A percentile compares a stretch with the other conserved stretches of the same genome.
phyloP scores from a whole-genome alignment of 2,888 invertebrate genomes.

The Salticus scenicus region DNA sequence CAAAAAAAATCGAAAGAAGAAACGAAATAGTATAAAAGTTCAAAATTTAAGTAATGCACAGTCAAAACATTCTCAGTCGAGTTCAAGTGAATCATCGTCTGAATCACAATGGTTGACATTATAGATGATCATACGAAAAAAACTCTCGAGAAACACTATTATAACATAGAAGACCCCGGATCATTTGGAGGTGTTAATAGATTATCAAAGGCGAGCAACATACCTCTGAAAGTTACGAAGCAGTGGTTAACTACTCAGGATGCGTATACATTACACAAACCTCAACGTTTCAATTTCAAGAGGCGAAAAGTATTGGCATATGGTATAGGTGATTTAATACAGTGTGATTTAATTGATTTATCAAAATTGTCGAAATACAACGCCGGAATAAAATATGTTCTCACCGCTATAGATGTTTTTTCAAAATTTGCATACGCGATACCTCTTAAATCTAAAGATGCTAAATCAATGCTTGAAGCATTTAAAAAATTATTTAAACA shows the following conservation, averaged over 20 bases:
- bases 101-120: too few relatives aligned
- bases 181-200: not conserved
- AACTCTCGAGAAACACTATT: too few relatives aligned
- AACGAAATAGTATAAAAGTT: too few relatives aligned
- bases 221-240: not conserved
- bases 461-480: not conserved
- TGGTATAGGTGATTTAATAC: slow-evolving; percentile 12
- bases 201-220: not conserved
- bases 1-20: too few relatives aligned
- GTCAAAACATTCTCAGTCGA: too few relatives aligned
- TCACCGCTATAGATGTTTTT: slow-evolving; percentile 25
- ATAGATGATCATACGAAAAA: too few relatives aligned
- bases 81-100: too few relatives aligned
- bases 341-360: slow-evolving; percentile 31
- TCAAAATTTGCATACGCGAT: not conserved
- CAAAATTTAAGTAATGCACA: too few relatives aligned
- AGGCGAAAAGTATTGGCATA: slow-evolving; percentile 9
- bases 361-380: slow-evolving; percentile 22
- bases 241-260: slow-evolving; percentile 29
- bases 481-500: slow-evolving; percentile 27
- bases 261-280: slow-evolving; percentile 24
- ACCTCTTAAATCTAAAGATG: slow-evolving; percentile 3
- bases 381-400: not conserved
- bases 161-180: not conserved
- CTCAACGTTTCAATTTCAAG: not conserved